A percentile compares a stretch with the other conserved stretches of the same genome.
phyloP scores from a whole-genome alignment of 2,797 vertebrate species.

The Centroberyx gerrardi region DNA sequence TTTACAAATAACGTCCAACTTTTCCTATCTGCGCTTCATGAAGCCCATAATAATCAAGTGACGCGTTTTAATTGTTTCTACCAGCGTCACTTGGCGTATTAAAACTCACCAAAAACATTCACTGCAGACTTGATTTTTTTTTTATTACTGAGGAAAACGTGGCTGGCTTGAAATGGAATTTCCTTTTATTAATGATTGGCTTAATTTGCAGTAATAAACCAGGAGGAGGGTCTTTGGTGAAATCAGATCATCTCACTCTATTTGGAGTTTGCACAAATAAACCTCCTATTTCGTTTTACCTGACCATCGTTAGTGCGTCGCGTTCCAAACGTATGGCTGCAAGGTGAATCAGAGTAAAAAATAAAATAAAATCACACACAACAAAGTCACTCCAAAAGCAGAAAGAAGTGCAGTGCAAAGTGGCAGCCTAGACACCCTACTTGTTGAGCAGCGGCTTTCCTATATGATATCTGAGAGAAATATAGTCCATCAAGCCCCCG shows the following conservation, averaged over 20 bases:
- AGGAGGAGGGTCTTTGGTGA: neutral
- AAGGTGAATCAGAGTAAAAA: slow-evolving; percentile 61
- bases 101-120: neutral
- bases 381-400: slow-evolving; percentile 57
- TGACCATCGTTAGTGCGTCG: slow-evolving; percentile 71
- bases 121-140: slow-evolving; percentile 3
- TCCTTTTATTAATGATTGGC: neutral
- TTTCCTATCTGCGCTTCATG: neutral
- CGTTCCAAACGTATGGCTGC: slow-evolving; percentile 64
- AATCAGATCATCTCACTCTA: slow-evolving; percentile 10
- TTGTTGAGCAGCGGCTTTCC: slow-evolving; percentile 43
- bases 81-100: neutral
- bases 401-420: slow-evolving; percentile 55
- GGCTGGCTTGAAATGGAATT: neutral
- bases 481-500: slow-evolving; percentile 60
- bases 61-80: neutral
- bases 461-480: slow-evolving; percentile 30
- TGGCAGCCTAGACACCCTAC: slow-evolving; percentile 41
- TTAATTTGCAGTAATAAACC: slow-evolving; percentile 28
- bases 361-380: neutral
- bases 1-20: neutral
- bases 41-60: slow-evolving; percentile 3
- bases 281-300: slow-evolving; percentile 64
- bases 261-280: slow-evolving; percentile 9
- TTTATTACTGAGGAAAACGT: slow-evolving; percentile 20